Evolutionary conservation across 2,113 vertebrate genomes (phyloP).

Genomic region (Penelope pileata): DNA sequence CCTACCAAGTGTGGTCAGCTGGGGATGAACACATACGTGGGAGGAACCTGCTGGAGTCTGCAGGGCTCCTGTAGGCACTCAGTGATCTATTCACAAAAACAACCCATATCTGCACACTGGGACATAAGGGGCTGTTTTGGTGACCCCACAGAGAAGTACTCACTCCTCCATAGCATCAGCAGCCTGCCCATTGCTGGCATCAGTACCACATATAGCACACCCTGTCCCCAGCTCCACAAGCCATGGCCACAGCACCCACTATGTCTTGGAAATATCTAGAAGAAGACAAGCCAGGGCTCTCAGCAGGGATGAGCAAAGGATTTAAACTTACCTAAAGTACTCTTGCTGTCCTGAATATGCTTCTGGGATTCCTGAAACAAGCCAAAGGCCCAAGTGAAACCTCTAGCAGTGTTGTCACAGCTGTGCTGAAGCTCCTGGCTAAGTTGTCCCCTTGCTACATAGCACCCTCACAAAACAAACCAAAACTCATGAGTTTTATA

Average conservation of each 20-base stretch:
- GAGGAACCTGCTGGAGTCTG: background rate
- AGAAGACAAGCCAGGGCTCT: background rate
- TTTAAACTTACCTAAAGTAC: background rate
- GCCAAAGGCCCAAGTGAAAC: background rate
- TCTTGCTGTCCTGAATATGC: background rate
- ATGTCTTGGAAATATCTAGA: background rate
- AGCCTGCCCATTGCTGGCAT: rapidly evolving
- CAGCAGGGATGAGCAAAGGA: background rate
- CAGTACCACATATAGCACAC: background rate
- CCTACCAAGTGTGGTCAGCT: background rate
- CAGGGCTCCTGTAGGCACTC: background rate
- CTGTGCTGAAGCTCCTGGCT: background rate
- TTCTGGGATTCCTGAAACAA: background rate
- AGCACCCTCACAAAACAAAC: background rate
- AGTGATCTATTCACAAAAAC: background rate
- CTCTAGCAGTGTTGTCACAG: background rate
- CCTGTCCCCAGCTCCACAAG: background rate
- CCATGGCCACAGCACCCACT: background rate
- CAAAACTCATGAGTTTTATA: background rate
- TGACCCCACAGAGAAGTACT: background rate
- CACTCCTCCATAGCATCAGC: background rate
- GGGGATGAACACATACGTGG: background rate
- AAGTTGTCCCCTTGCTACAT: too few relatives aligned
- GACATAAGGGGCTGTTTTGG: too few relatives aligned
- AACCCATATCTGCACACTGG: background rate